phyloP scores from a whole-genome alignment of 2,113 vertebrate species.

The Ancistrus triradiatus region DNA sequence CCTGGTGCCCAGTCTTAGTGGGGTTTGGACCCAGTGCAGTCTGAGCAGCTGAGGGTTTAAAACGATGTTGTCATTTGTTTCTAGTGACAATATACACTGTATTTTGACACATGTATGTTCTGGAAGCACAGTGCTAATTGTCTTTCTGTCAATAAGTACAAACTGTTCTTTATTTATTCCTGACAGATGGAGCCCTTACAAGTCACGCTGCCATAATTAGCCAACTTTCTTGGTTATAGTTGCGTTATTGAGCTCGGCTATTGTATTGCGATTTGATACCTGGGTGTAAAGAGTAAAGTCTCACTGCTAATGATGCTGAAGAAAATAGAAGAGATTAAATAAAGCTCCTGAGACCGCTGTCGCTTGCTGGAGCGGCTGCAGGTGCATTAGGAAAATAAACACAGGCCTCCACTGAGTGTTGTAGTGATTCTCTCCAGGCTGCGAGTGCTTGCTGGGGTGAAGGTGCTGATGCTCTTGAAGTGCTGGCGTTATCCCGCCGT shows the following conservation, averaged over 20 bases:
- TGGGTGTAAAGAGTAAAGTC: slow-evolving; percentile 2
- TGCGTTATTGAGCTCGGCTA: slow-evolving; percentile 31
- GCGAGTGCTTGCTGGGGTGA: slow-evolving; percentile 69
- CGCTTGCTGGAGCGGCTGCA: background rate
- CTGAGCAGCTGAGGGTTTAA: too few species aligned
- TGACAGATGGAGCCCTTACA: too few species aligned
- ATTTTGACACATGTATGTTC: too few species aligned
- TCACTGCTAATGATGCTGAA: background rate
- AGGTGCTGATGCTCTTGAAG: slow-evolving; percentile 84
- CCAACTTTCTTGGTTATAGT: slow-evolving; percentile 25
- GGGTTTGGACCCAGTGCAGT: too few species aligned
- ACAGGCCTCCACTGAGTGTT: background rate
- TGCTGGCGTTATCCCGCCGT: slow-evolving; percentile 83
- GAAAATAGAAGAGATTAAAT: slow-evolving; percentile 1
- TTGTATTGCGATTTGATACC: slow-evolving; percentile 21
- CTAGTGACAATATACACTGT: too few species aligned
- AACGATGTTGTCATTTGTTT: too few species aligned
- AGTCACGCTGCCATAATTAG: slow-evolving; percentile 31
- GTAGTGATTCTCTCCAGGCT: slow-evolving; percentile 64
- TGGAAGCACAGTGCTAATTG: too few species aligned
- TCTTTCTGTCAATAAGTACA: too few species aligned
- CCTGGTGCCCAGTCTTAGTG: too few species aligned
- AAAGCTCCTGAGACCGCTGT: background rate
- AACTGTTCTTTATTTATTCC: background rate
- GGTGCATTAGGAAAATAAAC: slow-evolving; percentile 22